phyloP scores from a whole-genome alignment of 2,888 invertebrate species.

The Willowsia nigromaculata region DNA sequence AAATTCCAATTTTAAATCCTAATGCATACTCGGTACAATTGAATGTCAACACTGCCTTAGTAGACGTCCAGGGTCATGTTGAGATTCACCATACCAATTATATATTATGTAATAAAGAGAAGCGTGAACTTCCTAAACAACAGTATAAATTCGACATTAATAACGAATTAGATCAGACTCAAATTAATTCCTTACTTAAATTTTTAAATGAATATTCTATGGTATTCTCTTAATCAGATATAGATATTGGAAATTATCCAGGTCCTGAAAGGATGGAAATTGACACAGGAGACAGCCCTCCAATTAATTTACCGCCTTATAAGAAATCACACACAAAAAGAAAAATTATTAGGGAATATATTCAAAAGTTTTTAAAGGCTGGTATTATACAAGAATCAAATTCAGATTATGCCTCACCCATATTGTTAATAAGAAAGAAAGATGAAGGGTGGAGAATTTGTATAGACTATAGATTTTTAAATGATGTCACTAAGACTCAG shows the following conservation, averaged over 20 bases:
- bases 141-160: neutral
- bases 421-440: neutral
- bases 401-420: conserved; percentile 24
- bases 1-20: neutral
- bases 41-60: neutral
- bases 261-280: conserved; percentile 8
- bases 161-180: neutral
- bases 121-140: neutral
- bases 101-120: neutral
- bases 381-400: conserved; percentile 26
- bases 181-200: neutral
- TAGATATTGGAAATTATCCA: conserved; percentile 14
- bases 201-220: neutral
- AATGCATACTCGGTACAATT: neutral
- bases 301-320: conserved; percentile 2
- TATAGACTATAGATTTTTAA: conserved; percentile 11
- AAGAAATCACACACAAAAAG: conserved; percentile 31
- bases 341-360: neutral
- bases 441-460: neutral
- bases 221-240: neutral
- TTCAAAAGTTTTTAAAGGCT: neutral
- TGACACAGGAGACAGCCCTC: too few relatives aligned
- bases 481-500: neutral
- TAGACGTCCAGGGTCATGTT: neutral
- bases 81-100: too few relatives aligned